A percentile compares a stretch with the other conserved stretches of the same genome.
Conservation (phyloP, 2,797 vertebrate species). For the Coregonus suidteri region DNA sequence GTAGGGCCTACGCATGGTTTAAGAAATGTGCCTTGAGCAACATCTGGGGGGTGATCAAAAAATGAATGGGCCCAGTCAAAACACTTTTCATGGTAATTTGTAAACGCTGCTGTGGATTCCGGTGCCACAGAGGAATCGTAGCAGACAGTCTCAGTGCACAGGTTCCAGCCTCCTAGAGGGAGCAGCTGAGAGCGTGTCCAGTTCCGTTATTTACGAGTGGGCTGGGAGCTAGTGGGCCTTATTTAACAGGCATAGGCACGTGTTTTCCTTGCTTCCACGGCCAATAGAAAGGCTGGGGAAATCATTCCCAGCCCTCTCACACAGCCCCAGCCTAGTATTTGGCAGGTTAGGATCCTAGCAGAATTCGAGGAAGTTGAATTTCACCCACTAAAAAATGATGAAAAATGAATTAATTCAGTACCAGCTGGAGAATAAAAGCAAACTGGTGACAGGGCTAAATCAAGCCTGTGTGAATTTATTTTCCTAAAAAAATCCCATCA, state of each 20-base stretch:
- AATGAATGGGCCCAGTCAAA: slow-evolving; percentile 18
- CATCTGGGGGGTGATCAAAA: slow-evolving; percentile 27
- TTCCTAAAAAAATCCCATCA: not conserved
- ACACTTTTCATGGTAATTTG: slow-evolving; percentile 33
- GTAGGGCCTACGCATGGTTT: not conserved
- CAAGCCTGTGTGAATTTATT: slow-evolving; percentile 19
- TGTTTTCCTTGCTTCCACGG: slow-evolving; percentile 55
- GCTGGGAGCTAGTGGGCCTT: slow-evolving; percentile 53
- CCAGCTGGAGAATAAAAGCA: slow-evolving; percentile 19
- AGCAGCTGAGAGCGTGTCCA: slow-evolving; percentile 47
- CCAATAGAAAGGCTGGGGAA: slow-evolving; percentile 48
- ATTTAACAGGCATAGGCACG: slow-evolving; percentile 61
- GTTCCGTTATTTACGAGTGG: slow-evolving; percentile 57
- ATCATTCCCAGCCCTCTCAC: slow-evolving; percentile 56
- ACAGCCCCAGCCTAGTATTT: slow-evolving; percentile 29
- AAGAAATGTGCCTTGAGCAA: slow-evolving; percentile 7
- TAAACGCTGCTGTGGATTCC: slow-evolving; percentile 29
- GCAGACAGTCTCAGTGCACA: slow-evolving; percentile 17
- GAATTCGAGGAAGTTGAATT: slow-evolving; percentile 32
- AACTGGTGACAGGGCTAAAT: slow-evolving; percentile 18
- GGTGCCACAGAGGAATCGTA: slow-evolving; percentile 12
- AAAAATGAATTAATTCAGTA: slow-evolving; percentile 51
- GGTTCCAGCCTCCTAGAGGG: slow-evolving; percentile 45
- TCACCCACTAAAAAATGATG: slow-evolving; percentile 27
- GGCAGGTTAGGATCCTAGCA: slow-evolving; percentile 44